Evolutionary conservation across 2,113 vertebrate genomes (phyloP).

Genomic region (Tachycineta bicolor): DNA sequence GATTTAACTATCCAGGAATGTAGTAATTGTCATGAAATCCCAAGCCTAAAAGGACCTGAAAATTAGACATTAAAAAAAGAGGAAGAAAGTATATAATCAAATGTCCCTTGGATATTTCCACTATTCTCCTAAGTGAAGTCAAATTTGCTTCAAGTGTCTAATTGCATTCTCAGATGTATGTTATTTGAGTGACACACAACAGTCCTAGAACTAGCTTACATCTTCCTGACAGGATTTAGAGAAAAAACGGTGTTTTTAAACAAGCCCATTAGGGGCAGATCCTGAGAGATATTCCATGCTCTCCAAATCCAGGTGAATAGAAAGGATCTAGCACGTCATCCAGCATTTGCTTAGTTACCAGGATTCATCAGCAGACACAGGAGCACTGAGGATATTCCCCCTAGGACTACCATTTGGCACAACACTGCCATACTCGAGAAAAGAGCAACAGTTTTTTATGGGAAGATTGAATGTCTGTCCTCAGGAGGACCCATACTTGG

Average conservation of each 20-base stretch:
- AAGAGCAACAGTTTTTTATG: not conserved
- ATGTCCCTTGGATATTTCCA: not conserved
- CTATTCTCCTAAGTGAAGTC: not conserved
- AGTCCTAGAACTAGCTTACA: not conserved
- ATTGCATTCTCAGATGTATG: not conserved
- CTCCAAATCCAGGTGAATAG: not conserved
- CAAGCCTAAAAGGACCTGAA: not conserved
- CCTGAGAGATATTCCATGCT: not conserved
- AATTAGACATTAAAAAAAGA: not conserved
- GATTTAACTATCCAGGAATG: conserved; percentile 39
- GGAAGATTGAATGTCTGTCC: not conserved
- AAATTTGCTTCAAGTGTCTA: conserved; percentile 34
- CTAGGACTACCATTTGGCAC: not conserved
- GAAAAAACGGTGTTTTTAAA: not conserved
- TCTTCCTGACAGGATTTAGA: not conserved
- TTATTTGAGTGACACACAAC: not conserved
- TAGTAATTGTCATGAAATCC: conserved; percentile 35
- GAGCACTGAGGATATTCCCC: not conserved
- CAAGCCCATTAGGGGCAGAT: not conserved
- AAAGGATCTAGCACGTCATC: not conserved
- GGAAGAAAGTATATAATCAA: not conserved
- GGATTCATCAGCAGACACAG: not conserved
- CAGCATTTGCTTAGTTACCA: not conserved
- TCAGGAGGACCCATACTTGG: not conserved
- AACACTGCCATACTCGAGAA: not conserved